phyloP scores from a whole-genome alignment of 1,140 invertebrate genomes.

The Sarcophaga bullata region DNA sequence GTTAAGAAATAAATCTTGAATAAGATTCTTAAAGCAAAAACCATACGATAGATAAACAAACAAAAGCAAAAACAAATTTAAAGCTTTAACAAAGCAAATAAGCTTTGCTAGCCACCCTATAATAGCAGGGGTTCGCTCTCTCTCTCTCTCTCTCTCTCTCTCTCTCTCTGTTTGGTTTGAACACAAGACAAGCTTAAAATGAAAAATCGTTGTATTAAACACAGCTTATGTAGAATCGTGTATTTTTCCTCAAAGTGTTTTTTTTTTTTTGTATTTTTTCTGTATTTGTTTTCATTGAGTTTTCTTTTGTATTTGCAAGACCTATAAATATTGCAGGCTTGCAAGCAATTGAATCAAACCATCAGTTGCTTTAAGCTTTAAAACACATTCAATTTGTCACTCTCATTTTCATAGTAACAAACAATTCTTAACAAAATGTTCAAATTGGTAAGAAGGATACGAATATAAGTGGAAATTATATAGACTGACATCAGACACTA shows the following conservation, averaged over 20 bases:
- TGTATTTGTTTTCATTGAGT: constrained; percentile 52
- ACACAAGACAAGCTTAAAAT: neutral
- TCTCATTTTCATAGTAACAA: neutral
- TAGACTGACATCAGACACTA: neutral
- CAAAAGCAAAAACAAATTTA: neutral
- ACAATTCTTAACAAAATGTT: constrained; percentile 56
- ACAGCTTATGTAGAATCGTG: neutral
- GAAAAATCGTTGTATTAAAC: neutral
- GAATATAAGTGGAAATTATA: neutral
- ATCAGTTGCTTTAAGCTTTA: constrained; percentile 46
- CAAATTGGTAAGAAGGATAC: constrained; percentile 60
- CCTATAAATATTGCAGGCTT: constrained; percentile 59
- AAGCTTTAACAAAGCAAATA: neutral
- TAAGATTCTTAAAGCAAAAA: too few relatives aligned
- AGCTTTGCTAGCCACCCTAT: neutral
- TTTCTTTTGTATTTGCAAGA: constrained; percentile 58
- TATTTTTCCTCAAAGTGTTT: neutral
- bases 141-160: too few relatives aligned
- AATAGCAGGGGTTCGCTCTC: neutral
- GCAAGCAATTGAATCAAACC: constrained; percentile 54
- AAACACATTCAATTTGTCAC: constrained; percentile 23
- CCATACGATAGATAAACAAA: neutral
- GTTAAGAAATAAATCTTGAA: constrained; percentile 23
- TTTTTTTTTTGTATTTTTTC: constrained; percentile 35
- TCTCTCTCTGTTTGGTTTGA: neutral